Evolutionary conservation across 2,797 vertebrate species (phyloP), one percentile per base, ranked within the genome.

Genomic region (Channa striata): DNA sequence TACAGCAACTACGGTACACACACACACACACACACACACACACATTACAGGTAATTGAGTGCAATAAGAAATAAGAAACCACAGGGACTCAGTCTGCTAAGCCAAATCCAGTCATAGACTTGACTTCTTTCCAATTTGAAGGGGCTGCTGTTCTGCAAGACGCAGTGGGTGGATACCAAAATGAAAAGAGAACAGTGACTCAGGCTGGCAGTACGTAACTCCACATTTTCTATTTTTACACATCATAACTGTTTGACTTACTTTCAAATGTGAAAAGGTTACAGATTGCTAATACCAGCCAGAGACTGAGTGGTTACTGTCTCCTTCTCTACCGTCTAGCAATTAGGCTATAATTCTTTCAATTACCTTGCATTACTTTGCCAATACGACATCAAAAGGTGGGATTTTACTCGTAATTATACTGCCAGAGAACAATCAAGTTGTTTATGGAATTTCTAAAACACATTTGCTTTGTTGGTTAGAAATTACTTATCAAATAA

Each of bases 101-200:
- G 68, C 60, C 75, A 74, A 86, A 80, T 80, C 63, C 61, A 81
- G 72, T 68, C 72, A 69, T 62, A 84, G 79, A 83, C 73, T 85
- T 84, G 85, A 87, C 72, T 90, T 82, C 49, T 48, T 74, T 89
- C 84, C 85, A 89, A 82, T 68, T 80, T 64, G 40, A 88, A 89
- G 78, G 72, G 77, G 80, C 83, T 80, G 75, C 70, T 77, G 68
- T 53, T 84, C 77, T 77, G 78, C 74, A 80, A 88, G 83, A 90
- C 82, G 66, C 79, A 64, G 86, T 86, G 69, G 87, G 90, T 81
- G 85, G 84, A 81, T 68, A 76, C 80, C 71, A 63, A 80, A 87
- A 80, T 78, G 66, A 85, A 76, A 78, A 78, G 78, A 83, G 84
- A 75, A 54, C 53, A 51, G 85, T 83, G 89, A 92, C 85, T 88